Evolutionary conservation across 2,888 invertebrate genomes (phyloP).

Genomic region (Lithophane leautieri): DNA sequence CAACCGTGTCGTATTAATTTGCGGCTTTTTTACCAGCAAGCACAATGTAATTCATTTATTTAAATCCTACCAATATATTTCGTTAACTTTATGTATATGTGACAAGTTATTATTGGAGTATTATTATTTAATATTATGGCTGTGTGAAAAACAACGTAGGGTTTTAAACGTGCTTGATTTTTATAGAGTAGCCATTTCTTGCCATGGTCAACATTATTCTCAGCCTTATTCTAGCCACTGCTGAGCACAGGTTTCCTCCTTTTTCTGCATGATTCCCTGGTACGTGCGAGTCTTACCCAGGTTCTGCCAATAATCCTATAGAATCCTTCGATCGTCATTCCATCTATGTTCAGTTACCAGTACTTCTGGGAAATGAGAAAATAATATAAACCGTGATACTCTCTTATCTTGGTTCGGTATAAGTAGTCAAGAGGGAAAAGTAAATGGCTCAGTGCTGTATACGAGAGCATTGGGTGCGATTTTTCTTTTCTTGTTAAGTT

Average conservation of each 20-base stretch:
- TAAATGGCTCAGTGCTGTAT: constrained; percentile 27
- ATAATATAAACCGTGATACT: constrained; percentile 25
- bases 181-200: neutral
- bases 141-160: neutral
- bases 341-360: neutral
- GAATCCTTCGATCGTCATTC: neutral
- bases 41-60: constrained; percentile 43
- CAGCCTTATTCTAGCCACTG: neutral
- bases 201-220: neutral
- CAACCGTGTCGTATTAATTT: constrained; percentile 44
- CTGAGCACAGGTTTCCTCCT: neutral
- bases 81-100: constrained; percentile 25
- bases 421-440: constrained; percentile 17
- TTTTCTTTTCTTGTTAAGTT: constrained; percentile 9
- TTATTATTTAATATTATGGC: constrained; percentile 31
- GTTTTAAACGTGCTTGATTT: neutral
- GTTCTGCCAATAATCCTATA: neutral
- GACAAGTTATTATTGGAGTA: constrained; percentile 43
- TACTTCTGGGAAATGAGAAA: constrained; percentile 23
- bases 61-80: constrained; percentile 41
- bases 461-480: constrained; percentile 32
- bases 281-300: neutral
- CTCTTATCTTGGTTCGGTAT: constrained; percentile 28
- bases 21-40: constrained; percentile 27
- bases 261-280: neutral